Conservation (phyloP, 2,113 vertebrate genomes). For the Holacanthus passer region DNA sequence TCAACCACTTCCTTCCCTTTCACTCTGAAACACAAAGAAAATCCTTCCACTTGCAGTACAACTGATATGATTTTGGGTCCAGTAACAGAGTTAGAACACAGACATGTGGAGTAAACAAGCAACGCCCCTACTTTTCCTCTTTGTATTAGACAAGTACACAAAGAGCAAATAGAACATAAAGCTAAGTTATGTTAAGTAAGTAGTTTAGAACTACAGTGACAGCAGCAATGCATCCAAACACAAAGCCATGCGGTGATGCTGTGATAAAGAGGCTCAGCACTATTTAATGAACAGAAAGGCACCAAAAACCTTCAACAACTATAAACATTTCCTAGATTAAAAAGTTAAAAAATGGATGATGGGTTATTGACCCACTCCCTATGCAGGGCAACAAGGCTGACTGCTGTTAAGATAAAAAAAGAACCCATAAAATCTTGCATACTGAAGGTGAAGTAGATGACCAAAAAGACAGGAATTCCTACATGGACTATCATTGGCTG, state of each 20-base stretch:
- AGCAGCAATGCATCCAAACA: background rate
- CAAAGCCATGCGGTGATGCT: background rate
- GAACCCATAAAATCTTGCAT: conserved; percentile 7
- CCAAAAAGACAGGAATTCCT: conserved; percentile 5
- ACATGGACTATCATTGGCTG: background rate
- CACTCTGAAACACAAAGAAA: conserved; percentile 3
- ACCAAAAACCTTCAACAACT: conserved; percentile 18
- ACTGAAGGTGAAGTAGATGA: conserved; percentile 22
- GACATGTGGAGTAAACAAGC: background rate
- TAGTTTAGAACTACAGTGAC: background rate
- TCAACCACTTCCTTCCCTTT: conserved; percentile 45
- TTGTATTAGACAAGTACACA: background rate
- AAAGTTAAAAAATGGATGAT: background rate
- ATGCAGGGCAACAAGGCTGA: background rate
- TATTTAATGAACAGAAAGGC: conserved; percentile 40
- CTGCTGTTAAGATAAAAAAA: background rate
- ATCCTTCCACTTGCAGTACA: background rate
- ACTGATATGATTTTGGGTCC: background rate
- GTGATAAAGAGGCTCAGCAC: background rate
- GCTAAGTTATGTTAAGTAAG: background rate
- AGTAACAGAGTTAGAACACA: conserved; percentile 2
- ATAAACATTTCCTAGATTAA: background rate
- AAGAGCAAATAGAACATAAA: background rate
- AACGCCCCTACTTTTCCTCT: background rate
- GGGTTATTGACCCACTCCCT: background rate